Evolutionary conservation across 2,113 vertebrate species (phyloP).

Genomic region (Geococcyx californianus): DNA sequence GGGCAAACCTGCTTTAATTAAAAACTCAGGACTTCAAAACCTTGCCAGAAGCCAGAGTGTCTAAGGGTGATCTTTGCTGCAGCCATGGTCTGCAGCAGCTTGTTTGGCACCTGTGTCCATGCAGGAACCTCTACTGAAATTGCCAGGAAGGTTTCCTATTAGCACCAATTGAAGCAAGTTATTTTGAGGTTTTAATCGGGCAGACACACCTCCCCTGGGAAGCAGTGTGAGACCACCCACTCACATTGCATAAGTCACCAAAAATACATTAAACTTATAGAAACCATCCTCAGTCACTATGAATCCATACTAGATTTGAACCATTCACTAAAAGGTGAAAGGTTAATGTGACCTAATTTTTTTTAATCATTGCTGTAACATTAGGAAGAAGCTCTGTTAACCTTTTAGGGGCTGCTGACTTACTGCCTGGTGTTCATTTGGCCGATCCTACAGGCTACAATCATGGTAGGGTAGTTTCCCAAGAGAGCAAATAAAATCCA

Average conservation of each 20-base stretch:
- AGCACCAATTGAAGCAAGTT: neutral
- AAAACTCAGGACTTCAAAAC: neutral
- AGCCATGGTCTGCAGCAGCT: neutral
- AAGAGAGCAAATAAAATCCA: conserved; percentile 68
- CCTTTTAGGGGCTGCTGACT: conserved; percentile 55
- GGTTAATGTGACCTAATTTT: conserved; percentile 47
- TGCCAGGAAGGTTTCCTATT: conserved; percentile 8
- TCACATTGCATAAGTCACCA: neutral
- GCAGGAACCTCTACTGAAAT: neutral
- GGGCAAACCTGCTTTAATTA: neutral
- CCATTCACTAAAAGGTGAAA: neutral
- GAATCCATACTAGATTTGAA: conserved; percentile 36
- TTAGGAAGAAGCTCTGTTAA: conserved; percentile 65
- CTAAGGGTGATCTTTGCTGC: neutral
- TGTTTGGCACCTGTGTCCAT: neutral
- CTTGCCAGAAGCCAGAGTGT: neutral
- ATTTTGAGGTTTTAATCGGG: neutral
- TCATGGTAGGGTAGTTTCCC: conserved; percentile 42
- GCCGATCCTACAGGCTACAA: conserved; percentile 16
- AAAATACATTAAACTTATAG: neutral
- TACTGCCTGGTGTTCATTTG: conserved; percentile 53
- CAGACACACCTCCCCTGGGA: neutral
- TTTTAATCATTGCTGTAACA: conserved; percentile 39
- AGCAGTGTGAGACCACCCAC: neutral
- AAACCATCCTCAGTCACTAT: neutral